Percentiles rank a stretch among this genome's conserved stretches.
Conservation (phyloP, 2,113 vertebrate genomes). For the Callospermophilus lateralis region DNA sequence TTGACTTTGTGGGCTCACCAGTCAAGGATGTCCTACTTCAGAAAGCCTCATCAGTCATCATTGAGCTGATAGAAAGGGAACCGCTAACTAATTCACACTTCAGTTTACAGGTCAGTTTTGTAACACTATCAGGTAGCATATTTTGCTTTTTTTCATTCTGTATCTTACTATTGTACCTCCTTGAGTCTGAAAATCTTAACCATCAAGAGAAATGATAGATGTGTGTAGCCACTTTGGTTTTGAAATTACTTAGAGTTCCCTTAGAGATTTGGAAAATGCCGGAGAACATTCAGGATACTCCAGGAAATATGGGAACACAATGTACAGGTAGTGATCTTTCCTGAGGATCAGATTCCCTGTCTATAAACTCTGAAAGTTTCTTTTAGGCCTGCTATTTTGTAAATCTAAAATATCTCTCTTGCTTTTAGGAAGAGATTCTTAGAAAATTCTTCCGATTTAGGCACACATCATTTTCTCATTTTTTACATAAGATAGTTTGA, state of each 20-base stretch:
- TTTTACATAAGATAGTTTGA: background rate
- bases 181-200: conserved; percentile 63
- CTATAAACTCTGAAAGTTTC: conserved; percentile 47
- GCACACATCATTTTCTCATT: conserved; percentile 2
- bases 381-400: background rate
- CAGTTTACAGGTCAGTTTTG: conserved; percentile 54
- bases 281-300: background rate
- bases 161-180: background rate
- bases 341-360: background rate
- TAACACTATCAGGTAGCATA: conserved; percentile 46
- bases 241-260: conserved; percentile 51
- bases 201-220: conserved; percentile 53
- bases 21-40: conserved; percentile 67
- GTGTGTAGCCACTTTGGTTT: conserved; percentile 28
- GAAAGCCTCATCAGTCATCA: conserved; percentile 63
- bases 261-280: conserved; percentile 71
- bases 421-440: background rate
- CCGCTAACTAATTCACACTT: conserved; percentile 44
- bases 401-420: background rate
- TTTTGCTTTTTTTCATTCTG: conserved; percentile 64
- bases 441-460: background rate
- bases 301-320: background rate
- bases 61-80: conserved; percentile 31
- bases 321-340: conserved; percentile 34
- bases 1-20: conserved; percentile 65